A percentile compares a stretch with the other conserved stretches of the same genome.
Conservation (phyloP, 2,113 vertebrate species). For the Perognathus longimembris region DNA sequence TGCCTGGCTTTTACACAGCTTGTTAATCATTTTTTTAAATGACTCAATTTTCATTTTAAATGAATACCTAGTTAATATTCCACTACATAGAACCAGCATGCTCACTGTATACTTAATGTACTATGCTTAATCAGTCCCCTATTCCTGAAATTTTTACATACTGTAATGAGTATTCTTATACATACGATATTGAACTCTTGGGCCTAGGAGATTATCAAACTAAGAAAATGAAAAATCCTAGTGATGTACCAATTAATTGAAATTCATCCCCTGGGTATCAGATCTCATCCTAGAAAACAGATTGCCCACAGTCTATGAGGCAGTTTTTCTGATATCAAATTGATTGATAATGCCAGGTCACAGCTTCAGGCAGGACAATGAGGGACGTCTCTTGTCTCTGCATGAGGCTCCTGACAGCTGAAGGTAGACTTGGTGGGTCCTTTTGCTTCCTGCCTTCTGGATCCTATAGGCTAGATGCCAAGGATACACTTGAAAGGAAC, state of each 20-base stretch:
- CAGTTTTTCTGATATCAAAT: background rate
- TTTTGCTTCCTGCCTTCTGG: background rate
- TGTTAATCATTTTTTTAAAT: constrained; percentile 3
- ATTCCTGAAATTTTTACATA: constrained; percentile 23
- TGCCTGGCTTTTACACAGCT: background rate
- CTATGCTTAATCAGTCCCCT: background rate
- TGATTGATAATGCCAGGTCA: background rate
- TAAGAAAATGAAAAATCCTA: background rate
- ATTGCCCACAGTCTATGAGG: background rate
- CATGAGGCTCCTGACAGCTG: background rate
- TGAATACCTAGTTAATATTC: background rate
- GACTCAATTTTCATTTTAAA: background rate
- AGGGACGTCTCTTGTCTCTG: background rate
- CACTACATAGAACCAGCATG: background rate
- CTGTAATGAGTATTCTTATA: background rate
- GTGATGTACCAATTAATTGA: background rate
- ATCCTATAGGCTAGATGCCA: background rate
- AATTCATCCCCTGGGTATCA: background rate
- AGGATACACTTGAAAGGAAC: background rate
- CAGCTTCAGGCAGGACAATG: background rate
- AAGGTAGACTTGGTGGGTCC: background rate
- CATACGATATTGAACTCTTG: background rate
- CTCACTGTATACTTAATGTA: background rate
- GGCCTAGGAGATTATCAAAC: constrained; percentile 27
- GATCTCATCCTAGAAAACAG: background rate